Percentiles rank a stretch among this genome's conserved stretches.
phyloP scores from a whole-genome alignment of 2,797 vertebrate genomes.

The Melanotaenia parkinsoni region DNA sequence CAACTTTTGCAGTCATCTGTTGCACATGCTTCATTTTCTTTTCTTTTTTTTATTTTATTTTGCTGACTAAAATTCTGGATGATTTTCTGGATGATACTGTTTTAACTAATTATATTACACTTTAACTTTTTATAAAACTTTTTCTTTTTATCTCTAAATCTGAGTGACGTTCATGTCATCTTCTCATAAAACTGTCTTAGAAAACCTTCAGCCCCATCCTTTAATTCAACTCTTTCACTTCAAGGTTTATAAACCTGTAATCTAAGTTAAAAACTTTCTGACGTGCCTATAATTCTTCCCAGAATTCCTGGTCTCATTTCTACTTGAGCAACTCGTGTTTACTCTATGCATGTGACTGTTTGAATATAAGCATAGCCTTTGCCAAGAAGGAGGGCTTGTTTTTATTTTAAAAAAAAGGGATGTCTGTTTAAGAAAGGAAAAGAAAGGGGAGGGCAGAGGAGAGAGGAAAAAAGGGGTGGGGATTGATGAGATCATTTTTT shows the following conservation, averaged over 20 bases:
- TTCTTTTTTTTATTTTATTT: too few relatives aligned
- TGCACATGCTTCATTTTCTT: too few relatives aligned
- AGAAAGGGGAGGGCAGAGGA: slow-evolving; percentile 11
- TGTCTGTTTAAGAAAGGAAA: slow-evolving; percentile 66
- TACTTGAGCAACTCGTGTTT: slow-evolving; percentile 4
- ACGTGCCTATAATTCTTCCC: neutral
- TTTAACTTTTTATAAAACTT: too few relatives aligned
- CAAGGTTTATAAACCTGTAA: neutral
- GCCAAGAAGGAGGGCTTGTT: slow-evolving; percentile 76
- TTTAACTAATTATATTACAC: too few relatives aligned
- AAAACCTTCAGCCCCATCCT: too few relatives aligned
- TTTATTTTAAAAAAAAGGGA: slow-evolving; percentile 78
- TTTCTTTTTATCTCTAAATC: too few relatives aligned
- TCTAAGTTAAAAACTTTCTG: slow-evolving; percentile 3
- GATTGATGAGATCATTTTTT: slow-evolving; percentile 82
- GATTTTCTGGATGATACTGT: too few relatives aligned
- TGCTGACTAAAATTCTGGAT: too few relatives aligned
- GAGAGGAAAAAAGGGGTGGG: slow-evolving; percentile 38
- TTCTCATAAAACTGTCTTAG: too few relatives aligned
- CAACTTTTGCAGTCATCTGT: too few relatives aligned
- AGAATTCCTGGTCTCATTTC: neutral
- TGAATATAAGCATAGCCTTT: slow-evolving; percentile 50
- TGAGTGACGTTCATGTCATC: too few relatives aligned
- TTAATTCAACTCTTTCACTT: neutral
- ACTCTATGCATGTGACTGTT: slow-evolving; percentile 47